Evolutionary conservation across 2,113 vertebrate genomes (phyloP).

Genomic region (Anser brachyrhynchus): DNA sequence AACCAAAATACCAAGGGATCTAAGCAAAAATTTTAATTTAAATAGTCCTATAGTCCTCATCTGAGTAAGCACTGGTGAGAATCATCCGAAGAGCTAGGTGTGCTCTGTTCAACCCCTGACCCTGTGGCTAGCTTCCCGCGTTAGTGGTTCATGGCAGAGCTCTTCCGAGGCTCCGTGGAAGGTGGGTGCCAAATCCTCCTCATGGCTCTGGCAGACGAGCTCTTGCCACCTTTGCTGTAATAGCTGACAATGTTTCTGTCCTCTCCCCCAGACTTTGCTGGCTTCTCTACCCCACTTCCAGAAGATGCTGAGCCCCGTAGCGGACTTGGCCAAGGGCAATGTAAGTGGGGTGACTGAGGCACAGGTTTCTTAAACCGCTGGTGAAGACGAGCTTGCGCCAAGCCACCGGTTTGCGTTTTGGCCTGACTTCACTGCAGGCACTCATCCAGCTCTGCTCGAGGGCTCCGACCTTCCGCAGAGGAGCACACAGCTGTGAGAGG

Average conservation of each 20-base stretch:
- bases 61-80: background rate
- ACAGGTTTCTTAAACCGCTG: background rate
- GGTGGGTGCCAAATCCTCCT: background rate
- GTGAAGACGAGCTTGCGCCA: background rate
- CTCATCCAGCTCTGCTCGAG: constrained; percentile 18
- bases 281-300: background rate
- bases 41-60: background rate
- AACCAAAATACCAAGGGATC: background rate
- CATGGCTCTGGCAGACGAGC: background rate
- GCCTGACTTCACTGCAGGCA: background rate
- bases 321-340: background rate
- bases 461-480: background rate
- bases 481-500: constrained; percentile 40
- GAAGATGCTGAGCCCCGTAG: background rate
- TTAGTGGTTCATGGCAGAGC: background rate
- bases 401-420: background rate
- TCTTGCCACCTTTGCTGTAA: background rate
- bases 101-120: constrained; percentile 7
- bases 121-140: background rate
- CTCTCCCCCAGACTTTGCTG: background rate
- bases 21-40: background rate
- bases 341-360: fast-evolving
- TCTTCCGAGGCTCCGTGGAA: background rate
- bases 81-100: background rate
- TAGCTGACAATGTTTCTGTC: background rate